phyloP scores from a whole-genome alignment of 2,888 invertebrate species.

The Ophion obscuratus region DNA sequence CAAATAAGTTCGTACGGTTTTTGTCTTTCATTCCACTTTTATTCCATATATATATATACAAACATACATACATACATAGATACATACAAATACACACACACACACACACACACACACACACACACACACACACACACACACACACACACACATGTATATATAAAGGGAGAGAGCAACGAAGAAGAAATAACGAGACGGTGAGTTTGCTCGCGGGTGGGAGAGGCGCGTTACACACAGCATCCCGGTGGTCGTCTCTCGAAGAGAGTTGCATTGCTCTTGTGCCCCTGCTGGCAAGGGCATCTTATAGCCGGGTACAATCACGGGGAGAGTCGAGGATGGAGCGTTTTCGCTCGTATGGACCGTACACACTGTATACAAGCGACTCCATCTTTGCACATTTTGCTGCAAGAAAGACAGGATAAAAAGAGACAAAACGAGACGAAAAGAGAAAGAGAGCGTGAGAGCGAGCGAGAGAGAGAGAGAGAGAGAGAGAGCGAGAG shows the following conservation, averaged over 20 bases:
- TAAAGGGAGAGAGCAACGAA: slow-evolving; percentile 16
- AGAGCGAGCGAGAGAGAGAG: slow-evolving; percentile 26
- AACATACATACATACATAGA: too few species aligned
- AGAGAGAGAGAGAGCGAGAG: slow-evolving; percentile 25
- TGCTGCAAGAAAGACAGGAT: slow-evolving; percentile 22
- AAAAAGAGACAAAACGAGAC: slow-evolving; percentile 12
- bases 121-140: too few species aligned
- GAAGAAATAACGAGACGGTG: slow-evolving; percentile 59
- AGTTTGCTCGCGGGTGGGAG: slow-evolving; percentile 48
- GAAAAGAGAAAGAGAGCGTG: slow-evolving; percentile 9
- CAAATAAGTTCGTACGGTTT: too few species aligned
- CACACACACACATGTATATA: too few species aligned
- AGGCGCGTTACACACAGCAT: slow-evolving; percentile 46
- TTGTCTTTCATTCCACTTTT: too few species aligned
- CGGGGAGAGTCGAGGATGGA: slow-evolving; percentile 46
- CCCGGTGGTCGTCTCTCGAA: slow-evolving; percentile 58
- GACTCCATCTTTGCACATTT: slow-evolving; percentile 56
- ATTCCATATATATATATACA: too few species aligned
- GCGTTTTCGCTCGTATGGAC: slow-evolving; percentile 45
- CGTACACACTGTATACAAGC: slow-evolving; percentile 20
- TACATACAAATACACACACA: too few species aligned
- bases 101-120: too few species aligned
- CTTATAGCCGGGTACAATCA: slow-evolving; percentile 30
- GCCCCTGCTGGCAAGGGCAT: slow-evolving; percentile 61
- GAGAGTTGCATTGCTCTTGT: slow-evolving; percentile 41